Base-by-base conservation (phyloP, 2,113 vertebrate genomes). In the Corvus moneduloides region DNA sequence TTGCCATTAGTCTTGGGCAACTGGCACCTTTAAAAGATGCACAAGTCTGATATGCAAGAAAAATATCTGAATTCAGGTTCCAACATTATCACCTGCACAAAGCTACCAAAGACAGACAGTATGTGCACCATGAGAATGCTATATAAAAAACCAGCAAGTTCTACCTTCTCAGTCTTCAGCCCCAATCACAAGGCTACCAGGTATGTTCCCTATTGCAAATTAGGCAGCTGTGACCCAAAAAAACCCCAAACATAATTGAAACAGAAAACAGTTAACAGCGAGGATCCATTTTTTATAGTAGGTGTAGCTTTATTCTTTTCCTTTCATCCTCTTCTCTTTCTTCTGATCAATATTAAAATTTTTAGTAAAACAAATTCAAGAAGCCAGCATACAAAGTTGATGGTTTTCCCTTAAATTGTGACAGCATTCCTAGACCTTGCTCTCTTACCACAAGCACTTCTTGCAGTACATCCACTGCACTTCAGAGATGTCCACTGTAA, bases 1-100 rank as follows among this genome's bases (percentile, higher is more conserved):
- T 68, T 92, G 62, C 73, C 49, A 86, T 93, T 94, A 92, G 23
- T 39, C 73, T 74, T 64, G 69, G 83, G 56, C 76, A 93, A 82
- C 11, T 41, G 67, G 58, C 76, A 92, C 58, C 54, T 90, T 75
- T 82, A 48, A 46, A 87, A 84, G 49, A 82, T 35, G 37, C 52
- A 19, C 49, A 75, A 69, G 51, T 90, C 73, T 83, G 68, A 92
- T 48, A 84, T 2, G 13, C 51, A 87, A 43, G 41, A 66, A 87
- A 90, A 94, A 72, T n/a, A 76, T 1, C 58, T 51, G 43, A 89
- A 72, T 75, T 52, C 64, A 87, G 64, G 61, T 84, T 80, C 30
- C 59, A 76, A 22, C 35, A 13, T 64, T 46, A 64, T 39, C 64
- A 95, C 72, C 75, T 88, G 72, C 82, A 77, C 0, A 1, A 90